A percentile compares a stretch with the other conserved stretches of the same genome.
These are phyloP conservation scores for Elephantulus edwardii DNA, from an alignment of 2,113 vertebrate species.

Conservation along the genomic window DNA sequence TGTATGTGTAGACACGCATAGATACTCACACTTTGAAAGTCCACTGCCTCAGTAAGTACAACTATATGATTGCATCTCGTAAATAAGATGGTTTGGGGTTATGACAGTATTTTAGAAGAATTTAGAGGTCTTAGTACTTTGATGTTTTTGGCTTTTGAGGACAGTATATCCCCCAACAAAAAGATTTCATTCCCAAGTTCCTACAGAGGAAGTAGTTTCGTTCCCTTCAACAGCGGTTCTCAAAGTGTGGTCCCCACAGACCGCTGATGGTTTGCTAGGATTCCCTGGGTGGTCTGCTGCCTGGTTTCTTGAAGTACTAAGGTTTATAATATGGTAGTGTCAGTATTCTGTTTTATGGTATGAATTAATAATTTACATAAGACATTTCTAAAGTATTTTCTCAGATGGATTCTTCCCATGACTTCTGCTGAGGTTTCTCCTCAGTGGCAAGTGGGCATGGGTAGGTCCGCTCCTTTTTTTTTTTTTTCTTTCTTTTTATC, in stretches of 20 bases:
- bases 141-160: conserved; percentile 60
- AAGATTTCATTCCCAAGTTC: conserved; percentile 51
- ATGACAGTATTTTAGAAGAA: conserved; percentile 56
- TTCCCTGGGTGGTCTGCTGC: conserved; percentile 65
- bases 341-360: conserved; percentile 56
- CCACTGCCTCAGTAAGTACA: background rate
- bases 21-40: background rate
- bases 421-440: conserved; percentile 57
- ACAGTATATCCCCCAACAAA: background rate
- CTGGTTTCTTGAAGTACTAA: conserved; percentile 56
- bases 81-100: conserved; percentile 39
- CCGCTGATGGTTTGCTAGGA: background rate
- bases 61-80: background rate
- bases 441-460: conserved; percentile 1
- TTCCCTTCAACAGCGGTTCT: conserved; percentile 52
- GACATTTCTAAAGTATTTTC: conserved; percentile 63
- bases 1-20: background rate
- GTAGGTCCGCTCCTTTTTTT: background rate
- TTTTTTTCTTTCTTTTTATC: background rate
- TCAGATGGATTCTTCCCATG: conserved; percentile 54
- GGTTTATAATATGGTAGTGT: conserved; percentile 38
- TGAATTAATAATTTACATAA: conserved; percentile 68
- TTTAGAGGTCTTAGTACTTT: conserved; percentile 49
- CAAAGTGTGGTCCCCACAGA: conserved; percentile 62
- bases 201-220: conserved; percentile 44